Evolutionary conservation across 2,113 vertebrate genomes (phyloP), one percentile per base, ranked within the genome.

Genomic region (Atrichornis clamosus): DNA sequence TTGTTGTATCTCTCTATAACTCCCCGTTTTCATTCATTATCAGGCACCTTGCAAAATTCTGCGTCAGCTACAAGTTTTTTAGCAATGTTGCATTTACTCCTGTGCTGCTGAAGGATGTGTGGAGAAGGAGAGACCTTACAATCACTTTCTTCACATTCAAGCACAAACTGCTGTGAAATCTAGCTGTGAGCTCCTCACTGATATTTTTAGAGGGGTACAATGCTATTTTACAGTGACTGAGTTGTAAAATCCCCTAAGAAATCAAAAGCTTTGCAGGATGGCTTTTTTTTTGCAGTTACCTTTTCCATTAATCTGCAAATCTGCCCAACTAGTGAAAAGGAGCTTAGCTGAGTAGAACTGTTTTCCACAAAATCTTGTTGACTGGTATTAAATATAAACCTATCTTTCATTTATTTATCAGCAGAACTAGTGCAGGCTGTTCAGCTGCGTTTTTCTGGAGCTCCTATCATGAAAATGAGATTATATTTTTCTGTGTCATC

Each of bases 401-500:
- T 86, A 33, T 20, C 20, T 77, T 58, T 82, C 55, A 82, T 86
- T 86, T 90, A 56, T 90, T 88, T 85, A 33, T 85, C 22, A 33
- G 50, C 62, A 76, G 50, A 90, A 73, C 35, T n/a, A 42, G 50
- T 65, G 41, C 56, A 78, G 58, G 15, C 76, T 84, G 60, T 72
- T 90, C 18, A 4, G 46, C 70, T 84, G 24, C 19, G 11, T 83
- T 72, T 93, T 93, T 83, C 75, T 84, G 82, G 27, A 56, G 35
- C 26, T 86, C 28, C 46, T 33, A 1, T 89, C 44, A 42, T 32
- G 26, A 67, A 88, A 94, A 86, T 56, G 37, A 81, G 64, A 60
- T 90, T 80, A 56, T 56, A 41, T 83, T 89, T 96, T 80, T 52
- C 82, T 86, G 59, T 91, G 72, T 94, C 70, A 52, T 74, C 70